Evolutionary conservation across 2,888 invertebrate species (phyloP).

Genomic region (Agriopis leucophaearia): DNA sequence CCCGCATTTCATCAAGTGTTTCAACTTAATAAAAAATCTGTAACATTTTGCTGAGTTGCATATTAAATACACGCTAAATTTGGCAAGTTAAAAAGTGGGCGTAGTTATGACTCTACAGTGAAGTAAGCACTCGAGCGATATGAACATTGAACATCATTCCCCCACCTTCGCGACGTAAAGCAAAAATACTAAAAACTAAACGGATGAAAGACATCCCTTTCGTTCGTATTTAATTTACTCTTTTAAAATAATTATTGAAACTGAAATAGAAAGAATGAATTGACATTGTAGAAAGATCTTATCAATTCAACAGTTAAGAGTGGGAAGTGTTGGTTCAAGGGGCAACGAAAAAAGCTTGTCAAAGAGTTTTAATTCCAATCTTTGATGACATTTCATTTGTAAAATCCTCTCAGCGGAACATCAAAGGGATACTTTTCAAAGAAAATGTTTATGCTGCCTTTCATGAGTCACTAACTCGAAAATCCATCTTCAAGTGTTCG

Average conservation of each 20-base stretch:
- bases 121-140: background rate
- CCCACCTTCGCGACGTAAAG: background rate
- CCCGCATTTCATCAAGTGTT: slow-evolving; percentile 48
- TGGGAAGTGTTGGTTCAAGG: slow-evolving; percentile 8
- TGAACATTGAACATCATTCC: background rate
- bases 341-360: slow-evolving; percentile 30
- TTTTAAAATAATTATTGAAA: no score
- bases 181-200: background rate
- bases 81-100: background rate
- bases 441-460: slow-evolving; percentile 32
- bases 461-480: slow-evolving; percentile 30
- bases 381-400: slow-evolving; percentile 38
- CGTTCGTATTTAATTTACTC: no score
- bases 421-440: slow-evolving; percentile 38
- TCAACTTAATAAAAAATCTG: slow-evolving; percentile 25
- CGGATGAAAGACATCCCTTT: no score
- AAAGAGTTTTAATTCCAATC: slow-evolving; percentile 38
- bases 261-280: background rate
- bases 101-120: background rate
- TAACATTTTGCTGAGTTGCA: slow-evolving; percentile 4
- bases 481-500: slow-evolving; percentile 21
- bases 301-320: slow-evolving; percentile 13
- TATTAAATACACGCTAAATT: slow-evolving; percentile 3
- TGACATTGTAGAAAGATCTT: background rate
- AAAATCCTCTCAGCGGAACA: slow-evolving; percentile 32